Evolutionary conservation across 92 coral and sea anemone species (phyloP), one percentile per base, ranked within the genome.

Genomic region (Anthopleura xanthogrammica): DNA sequence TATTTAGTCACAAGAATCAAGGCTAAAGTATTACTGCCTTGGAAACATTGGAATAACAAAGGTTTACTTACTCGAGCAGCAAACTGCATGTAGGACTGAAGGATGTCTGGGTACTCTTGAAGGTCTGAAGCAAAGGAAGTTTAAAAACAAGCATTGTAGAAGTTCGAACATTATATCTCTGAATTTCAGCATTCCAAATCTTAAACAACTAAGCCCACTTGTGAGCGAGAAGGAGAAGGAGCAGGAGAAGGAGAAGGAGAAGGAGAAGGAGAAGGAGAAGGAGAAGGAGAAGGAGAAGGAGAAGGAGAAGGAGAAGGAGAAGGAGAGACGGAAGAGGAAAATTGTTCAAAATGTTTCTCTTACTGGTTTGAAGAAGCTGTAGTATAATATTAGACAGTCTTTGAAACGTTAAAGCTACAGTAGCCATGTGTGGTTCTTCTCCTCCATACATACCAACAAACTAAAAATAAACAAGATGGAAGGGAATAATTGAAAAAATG

Each of bases 381-480:
- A 96, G 85, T 12, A 95, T 79, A 10, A 88, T 83, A 5, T 94
- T 56, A 36, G 98, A 89, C 77, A 96, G 83, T 82, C 86, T 89
- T 82, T 90, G 93, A 85, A 92, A 96, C n/a, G 93, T 80, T 36
- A 76, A 71, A n/a, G 90, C 81, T 7, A 94, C 87, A 14, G 92
- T 84, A 43, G 79, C 86, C 60, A 88, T 88, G 83, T 96, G 98
- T 14, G 77, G 86, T 43, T 90, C 92, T 82, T 90, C 93, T 68
- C 89, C 90, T 0, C 93, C 97, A 50, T 96, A 94, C 99, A 96
- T 96, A 8, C 98, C 98, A 36, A 94, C 91, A 17, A 96, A 87
- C 99, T 96, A 56, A 3, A 68, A 72, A 55, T 50, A 8, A 55
- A 83, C 16, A n/a, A 48, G 4, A 70, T 5, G 4, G n/a, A 2